These are phyloP conservation scores for Danionella cerebrum DNA, from an alignment of 2,113 vertebrate genomes.

Conservation along the genomic window DNA sequence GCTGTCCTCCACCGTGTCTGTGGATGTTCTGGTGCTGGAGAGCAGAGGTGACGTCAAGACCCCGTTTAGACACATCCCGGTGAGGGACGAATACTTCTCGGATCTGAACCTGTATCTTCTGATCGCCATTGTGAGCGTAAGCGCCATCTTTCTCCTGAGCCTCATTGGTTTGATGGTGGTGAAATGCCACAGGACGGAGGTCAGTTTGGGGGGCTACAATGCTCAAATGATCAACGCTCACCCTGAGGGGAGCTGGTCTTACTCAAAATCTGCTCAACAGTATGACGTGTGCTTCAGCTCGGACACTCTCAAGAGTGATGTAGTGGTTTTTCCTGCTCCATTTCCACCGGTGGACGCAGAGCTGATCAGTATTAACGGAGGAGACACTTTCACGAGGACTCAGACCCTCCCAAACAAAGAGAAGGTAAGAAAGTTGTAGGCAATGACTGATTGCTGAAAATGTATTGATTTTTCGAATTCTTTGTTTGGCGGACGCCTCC, in stretches of 20 bases:
- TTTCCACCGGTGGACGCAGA: constrained; percentile 36
- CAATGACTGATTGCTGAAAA: neutral
- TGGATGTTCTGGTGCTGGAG: constrained; percentile 66
- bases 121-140: constrained; percentile 37
- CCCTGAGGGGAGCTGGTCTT: constrained; percentile 47
- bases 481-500: no score
- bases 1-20: constrained; percentile 61
- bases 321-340: constrained; percentile 37
- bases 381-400: constrained; percentile 33
- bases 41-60: constrained; percentile 43
- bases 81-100: constrained; percentile 37
- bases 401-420: constrained; percentile 34
- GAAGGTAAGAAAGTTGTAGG: constrained; percentile 26
- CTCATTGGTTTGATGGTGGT: constrained; percentile 35
- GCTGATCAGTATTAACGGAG: constrained; percentile 42
- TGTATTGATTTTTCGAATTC: no score
- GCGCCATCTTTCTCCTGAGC: constrained; percentile 42
- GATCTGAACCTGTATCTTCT: constrained; percentile 44
- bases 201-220: constrained; percentile 35
- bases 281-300: constrained; percentile 50
- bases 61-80: constrained; percentile 17
- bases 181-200: constrained; percentile 36
- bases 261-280: constrained; percentile 47
- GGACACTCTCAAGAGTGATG: constrained; percentile 45
- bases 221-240: constrained; percentile 41